These are phyloP conservation scores for Myotis findleyi DNA, from an alignment of 2,797 vertebrate species.

Conservation along the genomic window DNA sequence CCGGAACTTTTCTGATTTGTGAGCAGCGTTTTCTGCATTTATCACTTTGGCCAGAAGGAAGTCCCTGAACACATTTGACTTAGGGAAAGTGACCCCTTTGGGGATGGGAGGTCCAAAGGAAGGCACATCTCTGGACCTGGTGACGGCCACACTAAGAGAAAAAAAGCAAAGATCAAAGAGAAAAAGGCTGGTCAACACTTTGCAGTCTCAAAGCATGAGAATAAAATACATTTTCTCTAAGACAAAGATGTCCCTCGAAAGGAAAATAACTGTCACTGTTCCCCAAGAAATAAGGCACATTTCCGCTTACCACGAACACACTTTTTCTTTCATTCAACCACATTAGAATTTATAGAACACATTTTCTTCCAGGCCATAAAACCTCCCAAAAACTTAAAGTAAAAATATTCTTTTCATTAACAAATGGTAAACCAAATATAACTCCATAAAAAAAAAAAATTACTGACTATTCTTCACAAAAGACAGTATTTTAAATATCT, in stretches of 20 bases:
- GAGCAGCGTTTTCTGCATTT: slow-evolving; percentile 98
- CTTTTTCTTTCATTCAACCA: neutral
- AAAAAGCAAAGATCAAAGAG: slow-evolving; percentile 62
- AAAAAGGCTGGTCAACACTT: neutral
- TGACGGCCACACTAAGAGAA: slow-evolving; percentile 94
- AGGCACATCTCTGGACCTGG: slow-evolving; percentile 97
- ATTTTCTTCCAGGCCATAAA: neutral
- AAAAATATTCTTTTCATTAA: slow-evolving; percentile 22
- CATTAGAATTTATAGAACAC: neutral
- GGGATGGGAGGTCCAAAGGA: slow-evolving; percentile 97
- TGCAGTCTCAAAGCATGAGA: neutral
- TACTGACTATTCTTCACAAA: neutral
- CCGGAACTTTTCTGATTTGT: slow-evolving; percentile 98
- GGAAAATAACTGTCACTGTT: neutral
- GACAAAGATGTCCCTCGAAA: neutral
- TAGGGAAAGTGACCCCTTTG: slow-evolving; percentile 97
- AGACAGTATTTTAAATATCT: slow-evolving; percentile 35
- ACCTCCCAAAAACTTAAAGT: neutral
- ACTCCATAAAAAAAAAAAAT: neutral
- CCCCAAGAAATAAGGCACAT: neutral
- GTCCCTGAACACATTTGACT: slow-evolving; percentile 98
- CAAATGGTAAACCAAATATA: neutral
- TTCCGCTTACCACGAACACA: neutral
- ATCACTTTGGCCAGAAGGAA: slow-evolving; percentile 98
- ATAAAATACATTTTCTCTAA: neutral